phyloP scores from a whole-genome alignment of 2,888 invertebrate species.

The Tetanocera ferruginea region DNA sequence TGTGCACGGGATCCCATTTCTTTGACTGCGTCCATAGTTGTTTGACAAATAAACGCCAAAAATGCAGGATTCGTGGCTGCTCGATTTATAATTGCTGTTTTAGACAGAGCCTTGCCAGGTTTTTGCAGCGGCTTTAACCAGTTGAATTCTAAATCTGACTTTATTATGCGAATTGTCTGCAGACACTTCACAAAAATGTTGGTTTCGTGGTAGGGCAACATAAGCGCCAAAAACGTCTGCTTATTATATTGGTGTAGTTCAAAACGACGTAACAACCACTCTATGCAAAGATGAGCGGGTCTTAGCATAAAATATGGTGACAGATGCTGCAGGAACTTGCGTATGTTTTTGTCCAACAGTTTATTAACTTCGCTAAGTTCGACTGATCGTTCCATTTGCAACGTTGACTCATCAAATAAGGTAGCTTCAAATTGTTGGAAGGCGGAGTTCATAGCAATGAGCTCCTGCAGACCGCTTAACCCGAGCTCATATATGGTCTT shows the following conservation, averaged over 20 bases:
- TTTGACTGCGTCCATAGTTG: constrained; percentile 74
- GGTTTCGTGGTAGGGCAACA: constrained; percentile 94
- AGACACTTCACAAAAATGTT: constrained; percentile 87
- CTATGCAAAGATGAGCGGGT: constrained; percentile 87
- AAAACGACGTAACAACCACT: constrained; percentile 94
- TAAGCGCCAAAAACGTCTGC: constrained; percentile 82
- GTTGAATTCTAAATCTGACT: constrained; percentile 77
- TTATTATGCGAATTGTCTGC: constrained; percentile 79
- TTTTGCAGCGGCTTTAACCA: constrained; percentile 84
- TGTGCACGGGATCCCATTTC: constrained; percentile 73
- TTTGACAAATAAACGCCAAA: constrained; percentile 75
- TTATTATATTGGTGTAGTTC: constrained; percentile 91
- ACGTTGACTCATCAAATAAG: constrained; percentile 82
- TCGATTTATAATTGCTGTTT: constrained; percentile 80
- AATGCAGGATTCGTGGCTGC: constrained; percentile 77
- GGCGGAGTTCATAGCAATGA: constrained; percentile 79
- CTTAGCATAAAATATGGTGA: constrained; percentile 92
- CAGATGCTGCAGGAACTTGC: constrained; percentile 82
- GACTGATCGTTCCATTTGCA: constrained; percentile 85
- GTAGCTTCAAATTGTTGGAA: constrained; percentile 82
- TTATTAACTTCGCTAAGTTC: constrained; percentile 82
- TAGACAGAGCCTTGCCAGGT: constrained; percentile 80
- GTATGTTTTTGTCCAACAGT: constrained; percentile 80
- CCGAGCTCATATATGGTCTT: constrained; percentile 91
- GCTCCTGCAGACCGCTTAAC: constrained; percentile 85